Base-by-base conservation (phyloP, 2,888 invertebrate genomes). In the Euzetes globulus region DNA sequence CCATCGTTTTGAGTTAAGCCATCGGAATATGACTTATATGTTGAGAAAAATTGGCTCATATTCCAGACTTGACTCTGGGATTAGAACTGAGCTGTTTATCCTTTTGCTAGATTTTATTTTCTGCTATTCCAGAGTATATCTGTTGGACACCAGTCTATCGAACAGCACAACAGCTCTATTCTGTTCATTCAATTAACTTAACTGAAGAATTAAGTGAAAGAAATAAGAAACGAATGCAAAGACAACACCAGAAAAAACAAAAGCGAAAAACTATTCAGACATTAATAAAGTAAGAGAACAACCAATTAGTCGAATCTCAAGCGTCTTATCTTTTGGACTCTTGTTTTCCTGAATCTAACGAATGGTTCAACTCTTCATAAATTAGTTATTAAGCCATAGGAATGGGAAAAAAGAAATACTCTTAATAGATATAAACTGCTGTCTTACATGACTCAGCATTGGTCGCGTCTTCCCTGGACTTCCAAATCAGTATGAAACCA, bases 401-500 rank as follows among this genome's bases (percentile, higher is more conserved):
- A 29, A 58, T 29, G 29, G 2, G 29, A 27, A 27, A 29, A 55
- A 22, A n/a, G 19, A 50, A 11, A 50, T 29, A 22, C 27, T 58
- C 29, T 11, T 13, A n/a, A 22, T 41, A 71, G 22, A 25, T 27
- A 29, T 58, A 19, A 33, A 29, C 37, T 7, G 71, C 3, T 41
- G n/a, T 41, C 73, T 73, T 19, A 75, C 75, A 76, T 37, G 68
- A 41, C 37, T 76, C 76, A 45, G 52, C 27, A 55, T 45, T 68
- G 13, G 29, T 13, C 11, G 19, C n/a, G 0, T 71, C 74, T 29
- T 74, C 60, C 22, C 68, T 75, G 17, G 71, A 60, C 25, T 72
- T 55, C 29, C 60, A 37, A 0, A 76, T 27, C 11, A 79, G 72
- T 15, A 79, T 78, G 45, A 77, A 77, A 37, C 76, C 75, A 4